phyloP scores from a whole-genome alignment of 2,888 invertebrate species.

The Enoplolaimus lenunculus region DNA sequence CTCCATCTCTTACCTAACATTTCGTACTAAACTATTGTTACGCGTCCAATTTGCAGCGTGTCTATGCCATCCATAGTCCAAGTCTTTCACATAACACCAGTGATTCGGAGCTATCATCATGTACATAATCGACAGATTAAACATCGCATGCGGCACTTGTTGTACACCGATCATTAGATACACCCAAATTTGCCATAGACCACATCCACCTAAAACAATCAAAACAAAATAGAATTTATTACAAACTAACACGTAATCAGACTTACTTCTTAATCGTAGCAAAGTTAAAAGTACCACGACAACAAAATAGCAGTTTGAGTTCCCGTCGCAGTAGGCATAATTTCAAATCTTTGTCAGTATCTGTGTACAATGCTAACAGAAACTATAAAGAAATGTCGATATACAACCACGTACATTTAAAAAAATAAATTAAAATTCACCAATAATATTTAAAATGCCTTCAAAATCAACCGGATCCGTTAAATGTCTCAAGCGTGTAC shows the following conservation, averaged over 20 bases:
- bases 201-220: conserved; percentile 34
- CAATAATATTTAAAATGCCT: conserved; percentile 39
- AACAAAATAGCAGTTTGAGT: too few relatives aligned
- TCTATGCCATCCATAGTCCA: neutral
- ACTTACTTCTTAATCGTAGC: too few relatives aligned
- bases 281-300: too few relatives aligned
- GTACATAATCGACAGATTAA: conserved; percentile 38
- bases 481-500: conserved; percentile 27
- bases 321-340: too few relatives aligned
- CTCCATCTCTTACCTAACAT: conserved; percentile 10
- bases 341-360: too few relatives aligned
- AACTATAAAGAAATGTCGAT: too few relatives aligned
- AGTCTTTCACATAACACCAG: conserved; percentile 29
- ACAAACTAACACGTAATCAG: too few relatives aligned
- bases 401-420: too few relatives aligned
- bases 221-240: too few relatives aligned
- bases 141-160: conserved; percentile 40
- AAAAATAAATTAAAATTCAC: too few relatives aligned
- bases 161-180: conserved; percentile 38
- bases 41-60: conserved; percentile 11
- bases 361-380: too few relatives aligned
- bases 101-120: conserved; percentile 40
- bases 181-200: conserved; percentile 41
- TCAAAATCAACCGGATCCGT: conserved; percentile 41
- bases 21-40: neutral